Percentiles rank a stretch among this genome's conserved stretches.
These are phyloP conservation scores for Hoplodrina ambigua DNA, from an alignment of 2,888 invertebrate genomes.

Conservation along the genomic window DNA sequence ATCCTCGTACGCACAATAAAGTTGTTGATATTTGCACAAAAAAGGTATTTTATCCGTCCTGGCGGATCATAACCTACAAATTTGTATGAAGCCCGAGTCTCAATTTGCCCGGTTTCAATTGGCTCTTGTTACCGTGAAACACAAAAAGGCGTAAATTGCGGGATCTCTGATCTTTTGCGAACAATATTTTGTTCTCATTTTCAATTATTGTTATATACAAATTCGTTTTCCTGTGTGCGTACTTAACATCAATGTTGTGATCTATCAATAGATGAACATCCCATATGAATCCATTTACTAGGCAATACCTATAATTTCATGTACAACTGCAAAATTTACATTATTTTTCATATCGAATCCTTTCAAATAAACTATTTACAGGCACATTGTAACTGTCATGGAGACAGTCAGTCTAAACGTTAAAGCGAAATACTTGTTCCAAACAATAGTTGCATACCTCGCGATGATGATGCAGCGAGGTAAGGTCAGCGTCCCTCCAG, in stretches of 20 bases:
- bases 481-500: constrained; percentile 87
- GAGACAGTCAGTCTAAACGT: too few relatives aligned
- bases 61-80: constrained; percentile 64
- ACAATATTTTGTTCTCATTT: constrained; percentile 32
- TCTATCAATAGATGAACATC: neutral
- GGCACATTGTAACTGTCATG: too few relatives aligned
- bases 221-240: neutral
- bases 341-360: too few relatives aligned
- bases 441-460: constrained; percentile 72
- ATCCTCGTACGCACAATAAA: constrained; percentile 63
- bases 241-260: neutral
- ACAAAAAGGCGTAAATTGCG: constrained; percentile 44
- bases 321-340: neutral
- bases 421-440: too few relatives aligned
- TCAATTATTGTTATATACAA: constrained; percentile 22
- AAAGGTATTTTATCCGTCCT: constrained; percentile 69
- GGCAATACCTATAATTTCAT: constrained; percentile 2
- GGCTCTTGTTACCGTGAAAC: constrained; percentile 58
- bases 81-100: constrained; percentile 61
- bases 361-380: too few relatives aligned
- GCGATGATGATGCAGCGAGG: constrained; percentile 84
- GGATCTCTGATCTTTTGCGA: constrained; percentile 27
- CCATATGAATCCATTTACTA: constrained; percentile 16
- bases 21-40: constrained; percentile 70
- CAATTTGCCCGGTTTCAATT: constrained; percentile 69